These are phyloP conservation scores for Struthio camelus DNA, from an alignment of 2,113 vertebrate genomes.

Conservation along the genomic window DNA sequence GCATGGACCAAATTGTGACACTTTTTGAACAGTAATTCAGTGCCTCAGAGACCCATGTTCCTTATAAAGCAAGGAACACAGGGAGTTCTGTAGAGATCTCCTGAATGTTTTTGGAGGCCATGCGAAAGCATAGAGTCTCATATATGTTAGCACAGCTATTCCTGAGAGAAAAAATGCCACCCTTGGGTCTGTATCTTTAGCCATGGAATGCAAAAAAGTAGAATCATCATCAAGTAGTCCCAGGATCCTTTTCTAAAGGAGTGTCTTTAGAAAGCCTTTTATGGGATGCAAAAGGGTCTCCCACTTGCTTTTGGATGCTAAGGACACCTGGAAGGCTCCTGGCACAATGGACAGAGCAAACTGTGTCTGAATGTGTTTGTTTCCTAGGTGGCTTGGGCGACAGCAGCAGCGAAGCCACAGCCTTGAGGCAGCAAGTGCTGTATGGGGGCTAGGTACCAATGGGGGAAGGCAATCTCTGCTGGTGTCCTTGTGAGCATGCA, in stretches of 20 bases:
- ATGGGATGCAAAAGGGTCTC: neutral
- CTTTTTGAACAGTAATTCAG: neutral
- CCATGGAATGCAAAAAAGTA: neutral
- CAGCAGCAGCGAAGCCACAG: neutral
- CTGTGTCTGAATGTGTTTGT: neutral
- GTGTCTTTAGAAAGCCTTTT: neutral
- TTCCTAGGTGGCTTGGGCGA: neutral
- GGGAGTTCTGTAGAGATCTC: neutral
- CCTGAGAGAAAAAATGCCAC: neutral
- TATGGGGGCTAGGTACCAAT: neutral
- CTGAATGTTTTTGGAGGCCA: neutral
- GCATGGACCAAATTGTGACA: neutral
- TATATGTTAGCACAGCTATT: neutral
- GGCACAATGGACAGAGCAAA: neutral
- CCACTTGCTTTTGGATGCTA: neutral
- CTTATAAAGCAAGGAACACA: neutral
- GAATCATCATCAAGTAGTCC: neutral
- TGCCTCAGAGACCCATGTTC: neutral
- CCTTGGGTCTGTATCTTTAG: neutral
- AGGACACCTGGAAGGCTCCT: neutral
- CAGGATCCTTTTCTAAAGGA: neutral
- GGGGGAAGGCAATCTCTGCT: neutral
- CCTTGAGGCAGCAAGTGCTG: accelerated
- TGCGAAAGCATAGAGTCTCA: neutral
- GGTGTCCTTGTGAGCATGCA: neutral